Evolutionary conservation across 2,113 vertebrate species (phyloP), one percentile per base, ranked within the genome.

Genomic region (Seriola aureovittata): DNA sequence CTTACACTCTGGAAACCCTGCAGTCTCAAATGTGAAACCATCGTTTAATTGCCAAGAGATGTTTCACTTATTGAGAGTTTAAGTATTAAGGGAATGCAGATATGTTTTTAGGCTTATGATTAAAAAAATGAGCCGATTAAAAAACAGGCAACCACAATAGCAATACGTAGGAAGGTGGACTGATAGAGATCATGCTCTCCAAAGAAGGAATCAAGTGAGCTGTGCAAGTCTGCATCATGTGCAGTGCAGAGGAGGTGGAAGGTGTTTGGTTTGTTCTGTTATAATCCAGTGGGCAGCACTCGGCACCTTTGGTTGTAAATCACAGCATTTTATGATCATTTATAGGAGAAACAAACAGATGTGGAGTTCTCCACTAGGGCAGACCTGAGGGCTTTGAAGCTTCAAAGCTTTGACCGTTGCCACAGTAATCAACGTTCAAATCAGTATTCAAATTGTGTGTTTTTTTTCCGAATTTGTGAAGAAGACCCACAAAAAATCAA

Each of bases 1-100:
- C 71, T 65, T 70, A 71, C 69, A 77, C 69, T 85, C 60, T 52
- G 42, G 10, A 81, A 78, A 71, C 63, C 36, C 69, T 55, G 48
- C 74, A 36, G 62, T 44, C 38, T 72, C 44, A 73, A 75, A 71
- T 54, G 40, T 58, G 64, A 71, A 46, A 10, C 50, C 52, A 58
- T 76, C 71, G 57, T 29, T 54, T 80, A 69, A 69, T 64, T 84
- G 62, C 60, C 60, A 21, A 8, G 29, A 76, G 10, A 68, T 21
- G 52, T 50, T 48, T 57, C 14, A 63, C 10, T 63, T 21, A 62
- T 75, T 63, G 50, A 12, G 8, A 38, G 29, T 1, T 1, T 11
- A n/a, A 8, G 44, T 13, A 55, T 40, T 17, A 19, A 54, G 14
- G 40, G 21, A 8, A 25, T 66, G 21, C 8, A 1, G 23, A 60